A percentile compares a stretch with the other conserved stretches of the same genome.
phyloP scores from a whole-genome alignment of 2,888 invertebrate species.

The Alentia gelatinosa region DNA sequence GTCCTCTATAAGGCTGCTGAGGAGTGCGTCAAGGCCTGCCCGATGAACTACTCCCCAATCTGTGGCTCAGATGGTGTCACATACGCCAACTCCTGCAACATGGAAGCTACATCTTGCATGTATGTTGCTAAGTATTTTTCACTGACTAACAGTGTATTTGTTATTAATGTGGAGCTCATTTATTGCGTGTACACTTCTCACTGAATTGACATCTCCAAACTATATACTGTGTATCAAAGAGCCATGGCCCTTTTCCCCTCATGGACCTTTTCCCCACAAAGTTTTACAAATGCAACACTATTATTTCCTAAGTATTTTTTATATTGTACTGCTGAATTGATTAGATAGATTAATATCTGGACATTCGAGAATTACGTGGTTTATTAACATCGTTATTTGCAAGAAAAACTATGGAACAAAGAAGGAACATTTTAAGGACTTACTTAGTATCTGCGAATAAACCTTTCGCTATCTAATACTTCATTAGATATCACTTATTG shows the following conservation, averaged over 20 bases:
- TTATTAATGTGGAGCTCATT: no score
- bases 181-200: not conserved
- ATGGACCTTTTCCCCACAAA: not conserved
- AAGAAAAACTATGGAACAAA: no score
- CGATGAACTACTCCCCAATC: conserved; percentile 35
- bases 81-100: not conserved
- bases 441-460: no score
- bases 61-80: conserved; percentile 38
- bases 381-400: no score
- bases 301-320: not conserved
- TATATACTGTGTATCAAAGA: not conserved
- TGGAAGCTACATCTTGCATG: not conserved
- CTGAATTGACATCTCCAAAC: not conserved
- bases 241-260: not conserved
- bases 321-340: no score
- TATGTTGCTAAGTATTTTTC: not conserved
- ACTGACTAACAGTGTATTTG: no score
- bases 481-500: no score
- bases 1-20: not conserved
- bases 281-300: not conserved
- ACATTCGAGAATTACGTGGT: no score
- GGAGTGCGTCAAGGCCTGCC: not conserved
- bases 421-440: no score
- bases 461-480: no score
- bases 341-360: no score